Conservation (phyloP, 2,888 invertebrate species). For the Andricus curvator region DNA sequence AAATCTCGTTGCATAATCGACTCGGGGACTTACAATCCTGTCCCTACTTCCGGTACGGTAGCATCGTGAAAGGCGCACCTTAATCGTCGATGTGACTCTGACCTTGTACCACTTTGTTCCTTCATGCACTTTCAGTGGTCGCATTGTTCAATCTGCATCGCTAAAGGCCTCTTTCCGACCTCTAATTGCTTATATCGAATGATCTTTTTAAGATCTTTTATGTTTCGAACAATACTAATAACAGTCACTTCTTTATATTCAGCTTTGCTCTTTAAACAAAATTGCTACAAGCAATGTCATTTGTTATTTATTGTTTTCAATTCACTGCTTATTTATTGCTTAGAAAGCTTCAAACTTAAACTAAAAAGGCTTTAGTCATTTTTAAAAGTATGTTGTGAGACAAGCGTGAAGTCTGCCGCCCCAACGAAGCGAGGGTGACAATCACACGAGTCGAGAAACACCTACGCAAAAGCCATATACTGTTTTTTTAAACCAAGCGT, state of each 20-base stretch:
- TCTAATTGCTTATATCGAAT: conserved; percentile 28
- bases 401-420: no score
- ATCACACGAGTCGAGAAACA: no score
- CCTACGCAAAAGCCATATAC: no score
- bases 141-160: neutral
- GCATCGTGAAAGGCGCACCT: conserved; percentile 38
- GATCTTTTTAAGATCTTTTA: neutral
- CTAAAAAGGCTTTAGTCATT: no score
- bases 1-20: conserved; percentile 5
- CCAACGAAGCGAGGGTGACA: no score
- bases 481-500: no score
- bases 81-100: conserved; percentile 26
- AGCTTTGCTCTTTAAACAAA: neutral
- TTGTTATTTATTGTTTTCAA: neutral
- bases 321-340: neutral
- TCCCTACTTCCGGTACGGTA: conserved; percentile 7
- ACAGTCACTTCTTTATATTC: neutral
- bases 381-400: no score
- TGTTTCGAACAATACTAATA: neutral
- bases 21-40: neutral
- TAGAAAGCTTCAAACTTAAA: no score
- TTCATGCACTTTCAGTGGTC: conserved; percentile 30
- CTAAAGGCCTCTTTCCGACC: conserved; percentile 22
- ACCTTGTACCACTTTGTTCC: conserved; percentile 33
- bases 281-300: neutral